Evolutionary conservation across 2,113 vertebrate genomes (phyloP), one percentile per base, ranked within the genome.

Genomic region (Falco punctatus): DNA sequence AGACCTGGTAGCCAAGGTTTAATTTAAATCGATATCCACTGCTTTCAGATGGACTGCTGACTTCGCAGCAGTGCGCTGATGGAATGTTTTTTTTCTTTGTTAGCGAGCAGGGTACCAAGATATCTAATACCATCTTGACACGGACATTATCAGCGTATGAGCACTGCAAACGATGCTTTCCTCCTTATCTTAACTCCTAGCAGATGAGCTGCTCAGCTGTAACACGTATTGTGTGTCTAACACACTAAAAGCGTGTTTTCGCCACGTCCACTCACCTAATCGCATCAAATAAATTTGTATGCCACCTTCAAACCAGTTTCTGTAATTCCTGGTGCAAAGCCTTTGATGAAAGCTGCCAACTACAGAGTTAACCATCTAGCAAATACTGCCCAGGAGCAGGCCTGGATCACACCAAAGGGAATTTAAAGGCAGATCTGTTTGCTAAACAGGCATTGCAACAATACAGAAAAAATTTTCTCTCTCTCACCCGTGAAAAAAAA

Each of bases 91-190:
- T 32, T 32, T 59, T 49, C 80, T n/a, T 1, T 22, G 75, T 30
- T 8, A 86, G 59, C 73, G 67, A 66, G 70, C 69, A 82, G 51
- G 69, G 64, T 30, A 38, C 22, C 18, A 15, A 79, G 84, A 46
- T 4, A 64, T 7, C 72, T 48, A 42, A 26, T 6, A 27, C 33
- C 79, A 82, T 7, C 70, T 72, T 3, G 5, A 21, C 61, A n/a
- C 0, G 5, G 91, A 13, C 48, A 21, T 7, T 1, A 42, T 3
- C 77, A 40, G 55, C 1, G 1, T 4, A 26, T 3, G 9, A 87
- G 69, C 38, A 6, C 22, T 35, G 35, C 65, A 10, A 28, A 22
- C 0, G 5, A 49, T 2, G 52, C 16, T 64, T 42, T 59, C 35
- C 57, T 80, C 51, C 46, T 0, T 2, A 32, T 5, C 61, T 13